phyloP scores from a whole-genome alignment of 2,888 invertebrate species.

The Tenthredo mesomela region DNA sequence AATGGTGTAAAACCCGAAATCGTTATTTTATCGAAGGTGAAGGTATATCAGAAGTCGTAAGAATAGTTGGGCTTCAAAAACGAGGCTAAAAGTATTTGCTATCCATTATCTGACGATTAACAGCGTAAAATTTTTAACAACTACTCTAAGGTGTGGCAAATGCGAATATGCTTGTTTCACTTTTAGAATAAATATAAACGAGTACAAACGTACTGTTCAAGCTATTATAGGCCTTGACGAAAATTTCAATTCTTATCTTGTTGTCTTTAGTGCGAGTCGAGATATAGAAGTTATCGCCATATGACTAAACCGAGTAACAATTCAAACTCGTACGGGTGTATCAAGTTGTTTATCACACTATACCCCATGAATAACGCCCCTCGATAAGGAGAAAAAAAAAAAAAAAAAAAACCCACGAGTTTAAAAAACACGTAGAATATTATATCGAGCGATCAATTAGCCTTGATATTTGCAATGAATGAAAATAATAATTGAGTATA shows the following conservation, averaged over 20 bases:
- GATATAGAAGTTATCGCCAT: slow-evolving; percentile 9
- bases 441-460: neutral
- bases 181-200: neutral
- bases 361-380: neutral
- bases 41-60: too few relatives aligned
- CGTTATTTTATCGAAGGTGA: too few relatives aligned
- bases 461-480: neutral
- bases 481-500: neutral
- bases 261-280: neutral
- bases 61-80: too few relatives aligned
- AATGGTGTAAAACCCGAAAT: too few relatives aligned
- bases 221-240: neutral
- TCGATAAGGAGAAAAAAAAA: neutral
- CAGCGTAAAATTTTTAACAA: too few relatives aligned
- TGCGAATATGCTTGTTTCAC: neutral
- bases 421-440: neutral
- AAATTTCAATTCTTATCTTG: neutral
- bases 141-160: neutral
- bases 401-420: neutral
- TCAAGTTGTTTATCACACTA: neutral
- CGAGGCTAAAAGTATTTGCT: too few relatives aligned
- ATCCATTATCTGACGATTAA: too few relatives aligned
- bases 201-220: neutral
- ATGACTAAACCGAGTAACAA: neutral
- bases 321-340: neutral